Percentiles rank a stretch among this genome's conserved stretches.
These are phyloP conservation scores for Leptocoma aspasia DNA, from an alignment of 2,113 vertebrate species.

Conservation along the genomic window DNA sequence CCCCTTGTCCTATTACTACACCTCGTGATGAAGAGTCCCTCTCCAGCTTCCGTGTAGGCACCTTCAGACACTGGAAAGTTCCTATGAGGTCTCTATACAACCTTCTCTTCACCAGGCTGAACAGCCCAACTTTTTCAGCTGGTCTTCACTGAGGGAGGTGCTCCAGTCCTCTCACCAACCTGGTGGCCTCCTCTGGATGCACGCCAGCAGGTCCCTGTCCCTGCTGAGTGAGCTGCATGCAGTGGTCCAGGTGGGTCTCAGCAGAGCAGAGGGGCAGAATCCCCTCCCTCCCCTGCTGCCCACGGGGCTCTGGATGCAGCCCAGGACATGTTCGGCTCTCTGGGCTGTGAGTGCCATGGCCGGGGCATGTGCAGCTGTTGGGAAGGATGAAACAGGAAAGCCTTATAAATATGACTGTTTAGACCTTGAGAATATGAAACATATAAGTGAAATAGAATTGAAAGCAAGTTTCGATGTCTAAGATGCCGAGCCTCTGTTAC, in stretches of 20 bases:
- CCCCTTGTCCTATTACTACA: neutral
- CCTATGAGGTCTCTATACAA: neutral
- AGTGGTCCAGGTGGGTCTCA: neutral
- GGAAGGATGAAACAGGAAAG: too few relatives aligned
- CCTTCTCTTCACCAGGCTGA: neutral
- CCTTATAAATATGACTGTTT: too few relatives aligned
- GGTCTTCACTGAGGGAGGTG: neutral
- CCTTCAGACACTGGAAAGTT: neutral
- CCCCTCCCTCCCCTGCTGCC: neutral
- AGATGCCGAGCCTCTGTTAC: too few relatives aligned
- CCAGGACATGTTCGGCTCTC: neutral
- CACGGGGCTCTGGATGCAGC: neutral
- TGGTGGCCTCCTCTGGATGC: fast-evolving
- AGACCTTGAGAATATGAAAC: too few relatives aligned
- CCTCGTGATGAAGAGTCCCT: neutral
- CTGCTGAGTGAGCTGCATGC: neutral
- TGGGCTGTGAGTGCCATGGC: neutral
- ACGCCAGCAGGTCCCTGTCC: neutral
- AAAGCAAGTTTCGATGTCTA: too few relatives aligned
- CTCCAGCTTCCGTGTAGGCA: neutral
- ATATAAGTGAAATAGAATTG: too few relatives aligned
- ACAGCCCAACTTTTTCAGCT: neutral
- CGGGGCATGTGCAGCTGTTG: neutral
- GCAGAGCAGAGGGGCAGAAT: neutral
- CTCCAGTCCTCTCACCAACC: neutral